These are phyloP conservation scores for Urocyon cinereoargenteus DNA, from an alignment of 2,797 vertebrate genomes.

Conservation along the genomic window DNA sequence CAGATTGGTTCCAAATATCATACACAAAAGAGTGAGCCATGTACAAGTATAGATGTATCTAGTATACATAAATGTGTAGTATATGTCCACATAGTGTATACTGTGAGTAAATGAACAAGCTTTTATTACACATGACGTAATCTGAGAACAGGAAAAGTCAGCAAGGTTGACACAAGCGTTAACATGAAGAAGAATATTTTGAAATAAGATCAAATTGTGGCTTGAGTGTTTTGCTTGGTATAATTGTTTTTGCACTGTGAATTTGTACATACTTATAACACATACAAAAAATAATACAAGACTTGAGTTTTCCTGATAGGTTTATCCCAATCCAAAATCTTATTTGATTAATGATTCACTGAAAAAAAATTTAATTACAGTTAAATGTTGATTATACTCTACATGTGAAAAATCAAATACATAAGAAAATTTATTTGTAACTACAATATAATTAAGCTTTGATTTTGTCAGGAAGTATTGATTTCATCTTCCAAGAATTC, in stretches of 20 bases:
- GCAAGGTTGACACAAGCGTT: neutral
- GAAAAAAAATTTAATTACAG: constrained; percentile 9
- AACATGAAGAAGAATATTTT: neutral
- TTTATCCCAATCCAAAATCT: constrained; percentile 33
- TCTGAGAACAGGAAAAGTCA: neutral
- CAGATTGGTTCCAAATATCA: neutral
- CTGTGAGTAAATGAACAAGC: neutral
- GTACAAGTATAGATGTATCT: fast-evolving
- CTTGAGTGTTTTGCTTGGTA: neutral
- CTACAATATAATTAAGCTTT: constrained; percentile 4
- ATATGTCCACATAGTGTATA: neutral
- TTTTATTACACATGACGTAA: neutral
- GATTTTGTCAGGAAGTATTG: constrained; percentile 66
- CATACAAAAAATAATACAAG: neutral
- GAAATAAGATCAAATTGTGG: constrained; percentile 9
- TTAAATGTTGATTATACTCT: neutral
- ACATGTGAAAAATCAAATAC: neutral
- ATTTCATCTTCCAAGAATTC: constrained; percentile 70
- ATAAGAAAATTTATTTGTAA: neutral
- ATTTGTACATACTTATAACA: neutral
- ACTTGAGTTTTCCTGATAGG: constrained; percentile 23
- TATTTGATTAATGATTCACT: neutral
- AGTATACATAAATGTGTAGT: neutral
- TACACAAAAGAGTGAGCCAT: neutral
- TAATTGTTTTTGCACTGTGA: constrained; percentile 3